Evolutionary conservation across 2,797 vertebrate species (phyloP), one percentile per base, ranked within the genome.

Genomic region (Sebastes oblongus): DNA sequence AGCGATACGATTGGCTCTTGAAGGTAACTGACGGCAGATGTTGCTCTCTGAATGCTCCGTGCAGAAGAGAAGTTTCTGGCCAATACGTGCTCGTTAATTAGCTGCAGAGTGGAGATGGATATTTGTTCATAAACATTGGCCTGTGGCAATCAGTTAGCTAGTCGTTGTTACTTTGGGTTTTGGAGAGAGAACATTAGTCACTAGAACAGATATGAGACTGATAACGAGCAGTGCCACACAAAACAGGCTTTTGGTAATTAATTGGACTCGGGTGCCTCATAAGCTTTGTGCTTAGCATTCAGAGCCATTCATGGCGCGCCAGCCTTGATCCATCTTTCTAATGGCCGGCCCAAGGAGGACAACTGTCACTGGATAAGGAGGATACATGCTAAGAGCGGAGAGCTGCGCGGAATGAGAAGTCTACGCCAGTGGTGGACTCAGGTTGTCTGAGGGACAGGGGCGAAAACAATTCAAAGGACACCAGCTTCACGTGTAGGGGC

Each of bases 301-400:
- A 82, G 66, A 82, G 80, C 75, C 74, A 54, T 75, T 79, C 70
- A 58, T 34, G 70, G 77, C 5, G 29, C 84, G 82, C 85, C 89
- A 88, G 75, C 77, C 82, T 90, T 90, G 81, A 91, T 93, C 83
- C 66, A 70, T 92, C 87, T 84, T 85, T 90, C 60, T 91, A 90
- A 90, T 84, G 77, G 68, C 59, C 24, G 4, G 80, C 58, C 76
- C 77, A 67, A 66, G 60, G 86, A 91, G 86, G 88, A 88, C 79
- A 85, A 84, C 86, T 88, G 88, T 88, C 87, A 83, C 72, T 32
- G 66, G 58, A 69, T 77, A 64, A 80, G 77, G 70, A 68, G 54
- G 6, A 62, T 42, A 29, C 67, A 78, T 65, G 72, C 65, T 86
- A 72, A 83, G 64, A 79, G 73, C 66, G 29, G 67, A 70, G 34